Evolutionary conservation across 2,113 vertebrate species (phyloP), one percentile per base, ranked within the genome.

Genomic region (Pipra filicauda): DNA sequence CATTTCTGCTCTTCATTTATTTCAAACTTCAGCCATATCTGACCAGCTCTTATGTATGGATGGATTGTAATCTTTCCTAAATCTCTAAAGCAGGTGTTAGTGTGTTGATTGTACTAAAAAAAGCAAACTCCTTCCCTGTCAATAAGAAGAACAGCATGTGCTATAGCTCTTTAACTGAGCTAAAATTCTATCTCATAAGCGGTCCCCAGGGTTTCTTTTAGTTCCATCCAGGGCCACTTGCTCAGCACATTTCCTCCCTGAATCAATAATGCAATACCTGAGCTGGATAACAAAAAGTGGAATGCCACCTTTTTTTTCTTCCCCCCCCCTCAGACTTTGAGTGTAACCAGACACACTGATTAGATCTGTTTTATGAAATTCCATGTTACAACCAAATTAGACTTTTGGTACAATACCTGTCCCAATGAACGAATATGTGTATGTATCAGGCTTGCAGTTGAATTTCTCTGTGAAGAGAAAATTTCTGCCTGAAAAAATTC

Each of bases 211-310:
- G 93, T 55, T 96, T 85, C 5, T 76, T 75, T 93, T 74, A 37
- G 87, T 93, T 97, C 66, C 16, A 67, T 78, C 64, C 61, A 75
- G 76, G 87, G 41, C 58, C 59, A 85, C 85, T 88, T 54, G 59
- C 91, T 96, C 92, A 87, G 95, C 84, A 87, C 79, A 95, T 95
- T 97, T 97, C 67, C 81, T 94, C 77, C 90, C 74, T 84, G 94
- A 97, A 95, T 96, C 89, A 1, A 94, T 97, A 97, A 84, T 76
- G 37, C 58, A 88, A 88, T 95, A 97, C 89, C 91, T 95, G 89
- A 69, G 12, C 86, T 81, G 59, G 89, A 95, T 66, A 94, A 94
- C 67, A 54, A 88, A 95, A 96, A 88, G 31, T 71, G 69, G 85
- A 95, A 85, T 79, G 37, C 15, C 33, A 41, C 15, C 17, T 30